Evolutionary conservation across 1,140 invertebrate genomes (phyloP), one percentile per base, ranked within the genome.

Genomic region (Drosophila prosaltans): DNA sequence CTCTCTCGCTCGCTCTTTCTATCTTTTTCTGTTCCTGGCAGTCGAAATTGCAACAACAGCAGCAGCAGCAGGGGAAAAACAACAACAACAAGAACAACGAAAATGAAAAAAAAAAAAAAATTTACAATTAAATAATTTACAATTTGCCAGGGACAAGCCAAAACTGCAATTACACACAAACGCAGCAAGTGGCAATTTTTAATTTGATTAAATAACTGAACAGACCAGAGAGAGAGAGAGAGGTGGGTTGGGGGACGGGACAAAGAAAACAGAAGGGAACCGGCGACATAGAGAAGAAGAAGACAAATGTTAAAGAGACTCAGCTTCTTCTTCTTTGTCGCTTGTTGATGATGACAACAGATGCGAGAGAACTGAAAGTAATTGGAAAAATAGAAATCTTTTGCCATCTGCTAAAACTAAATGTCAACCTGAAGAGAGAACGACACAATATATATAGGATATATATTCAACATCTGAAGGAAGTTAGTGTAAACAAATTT

Each of bases 121-220:
- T 32, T 26, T 64, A 77, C 55, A 77, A 70, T 77, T 77, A 77
- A 77, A 77, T 77, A 77, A 77, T 77, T 77, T 77, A 77, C 60
- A 77, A 77, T 77, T 76, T 77, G 55, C 74, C 66, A 70, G 74
- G 55, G 66, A 66, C 74, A 77, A 74, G 63, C 64, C 60, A 74
- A 61, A 51, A 74, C 48, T 69, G 61, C 60, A 69, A 60, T 60
- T 30, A 59, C 72, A 69, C 36, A 41, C 43, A 48, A 60, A 55
- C 65, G 60, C 74, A 77, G 74, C 74, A 77, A 77, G 74, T 79
- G 69, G 76, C 69, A 79, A 62, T 73, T 79, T 72, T 67, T 78
- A 77, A 77, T 77, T 77, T 77, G 60, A 77, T 77, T 77, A 77
- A 77, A 77, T 77, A 70, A 77, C 58, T 65, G 70, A 65, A 70